Conservation (phyloP, 2,888 invertebrate species). For the Tortrix viridana region DNA sequence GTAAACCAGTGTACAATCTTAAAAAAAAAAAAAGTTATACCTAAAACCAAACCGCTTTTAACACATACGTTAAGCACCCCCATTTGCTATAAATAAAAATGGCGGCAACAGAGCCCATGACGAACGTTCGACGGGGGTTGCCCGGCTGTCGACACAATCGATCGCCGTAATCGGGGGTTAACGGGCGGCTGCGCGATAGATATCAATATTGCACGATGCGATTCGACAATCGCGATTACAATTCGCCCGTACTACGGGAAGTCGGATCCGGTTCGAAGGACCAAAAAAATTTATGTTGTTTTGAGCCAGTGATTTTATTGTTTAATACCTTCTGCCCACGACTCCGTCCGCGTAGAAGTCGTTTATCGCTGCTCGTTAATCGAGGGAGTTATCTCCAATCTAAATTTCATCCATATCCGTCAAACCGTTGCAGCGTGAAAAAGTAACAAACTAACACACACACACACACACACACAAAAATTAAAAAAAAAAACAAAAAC, state of each 20-base stretch:
- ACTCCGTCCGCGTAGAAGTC: too few relatives aligned
- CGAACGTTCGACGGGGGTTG: not conserved
- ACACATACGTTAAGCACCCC: not conserved
- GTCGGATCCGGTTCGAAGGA: not conserved
- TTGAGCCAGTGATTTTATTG: too few relatives aligned
- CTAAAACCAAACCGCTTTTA: not conserved
- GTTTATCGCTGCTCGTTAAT: too few relatives aligned
- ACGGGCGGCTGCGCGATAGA: slow-evolving; percentile 12
- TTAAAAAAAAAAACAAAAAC: too few relatives aligned
- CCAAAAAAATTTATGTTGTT: not conserved
- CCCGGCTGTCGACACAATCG: slow-evolving; percentile 14
- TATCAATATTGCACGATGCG: slow-evolving; percentile 18
- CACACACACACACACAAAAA: too few relatives aligned
- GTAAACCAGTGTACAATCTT: too few relatives aligned
- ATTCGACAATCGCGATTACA: slow-evolving; percentile 14
- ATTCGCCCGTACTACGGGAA: not conserved
- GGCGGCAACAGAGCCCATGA: not conserved
- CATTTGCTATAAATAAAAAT: slow-evolving; percentile 2
- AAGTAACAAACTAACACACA: too few relatives aligned
- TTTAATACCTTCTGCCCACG: too few relatives aligned
- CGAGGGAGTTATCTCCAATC: too few relatives aligned
- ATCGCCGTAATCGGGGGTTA: slow-evolving; percentile 9
- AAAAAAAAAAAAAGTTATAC: too few relatives aligned
- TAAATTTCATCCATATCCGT: too few relatives aligned
- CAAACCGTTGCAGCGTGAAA: too few relatives aligned